Evolutionary conservation across 2,797 vertebrate genomes (phyloP), one percentile per base, ranked within the genome.

Genomic region (Benthosema pterotum): DNA sequence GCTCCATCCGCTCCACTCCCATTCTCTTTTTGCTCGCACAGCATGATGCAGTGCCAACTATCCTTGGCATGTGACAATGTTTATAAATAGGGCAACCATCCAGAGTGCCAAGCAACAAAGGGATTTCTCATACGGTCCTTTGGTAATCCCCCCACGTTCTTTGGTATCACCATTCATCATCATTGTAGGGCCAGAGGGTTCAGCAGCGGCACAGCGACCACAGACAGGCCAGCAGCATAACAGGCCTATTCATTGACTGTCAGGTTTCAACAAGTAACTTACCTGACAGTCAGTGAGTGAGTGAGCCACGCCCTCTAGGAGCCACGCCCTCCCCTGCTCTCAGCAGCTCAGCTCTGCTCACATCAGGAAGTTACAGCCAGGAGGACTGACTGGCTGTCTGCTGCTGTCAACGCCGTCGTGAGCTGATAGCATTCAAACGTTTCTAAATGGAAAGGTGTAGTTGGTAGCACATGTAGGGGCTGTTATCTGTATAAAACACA

Each of bases 291-390:
- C 74, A 57, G 71, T 0, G 65, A 38, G 32, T 52, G 72, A 57
- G 71, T 0, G 65, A 45, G 1, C 80, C 85, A 88, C 90, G 86
- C 90, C 90, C 87, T 82, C 80, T 51, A 18, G 3, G 65, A 45
- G 1, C 82, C 85, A 88, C 90, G 86, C 90, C 90, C 86, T 83
- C 80, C 52, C n/a, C n/a, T n/a, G 32, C 32, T 38, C 32, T 38
- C 65, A 65, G 72, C 32, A 85, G 79, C 75, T 78, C 72, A 42
- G 22, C 22, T 25, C 0, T 45, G 3, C 1, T 63, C 25, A 32
- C 38, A 88, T 74, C 82, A 88, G 90, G 90, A 91, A 91, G 88
- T 88, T 51, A 8, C 74, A 22, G 12, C n/a, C 11, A n/a, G 9
- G 42, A 43, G 9, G n/a, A n/a, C n/a, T n/a, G n/a, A n/a, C n/a